Percentiles rank a stretch among this genome's conserved stretches.
Conservation (phyloP, 2,888 invertebrate species). For the Phytoseiulus persimilis region DNA sequence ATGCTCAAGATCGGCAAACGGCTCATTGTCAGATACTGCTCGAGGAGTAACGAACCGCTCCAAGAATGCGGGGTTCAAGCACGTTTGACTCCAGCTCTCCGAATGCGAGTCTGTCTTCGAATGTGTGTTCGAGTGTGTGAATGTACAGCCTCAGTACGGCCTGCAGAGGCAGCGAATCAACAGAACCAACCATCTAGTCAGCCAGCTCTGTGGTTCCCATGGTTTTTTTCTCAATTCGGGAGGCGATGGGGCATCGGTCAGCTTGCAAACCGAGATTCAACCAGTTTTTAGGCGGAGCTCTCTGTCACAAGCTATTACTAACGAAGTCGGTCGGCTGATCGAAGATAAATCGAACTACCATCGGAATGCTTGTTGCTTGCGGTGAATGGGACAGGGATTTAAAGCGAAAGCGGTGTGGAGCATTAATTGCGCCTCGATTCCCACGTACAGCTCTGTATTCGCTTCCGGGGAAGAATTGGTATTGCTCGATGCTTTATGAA, state of each 20-base stretch:
- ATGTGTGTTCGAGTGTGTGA: background rate
- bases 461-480: too few species aligned
- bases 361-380: background rate
- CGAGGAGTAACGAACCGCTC: background rate
- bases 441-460: too few species aligned
- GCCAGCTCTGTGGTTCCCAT: background rate
- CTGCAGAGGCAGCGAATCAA: background rate
- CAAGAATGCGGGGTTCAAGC: background rate
- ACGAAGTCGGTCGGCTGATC: background rate
- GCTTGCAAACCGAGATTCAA: background rate
- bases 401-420: background rate
- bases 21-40: background rate
- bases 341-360: background rate
- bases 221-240: background rate
- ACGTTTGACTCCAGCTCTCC: background rate
- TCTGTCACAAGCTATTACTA: background rate
- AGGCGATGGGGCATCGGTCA: conserved; percentile 5
- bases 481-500: too few species aligned
- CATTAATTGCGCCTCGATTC: too few species aligned
- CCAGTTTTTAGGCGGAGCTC: background rate
- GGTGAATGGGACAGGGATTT: background rate
- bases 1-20: background rate
- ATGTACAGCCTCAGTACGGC: background rate
- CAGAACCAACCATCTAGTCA: background rate
- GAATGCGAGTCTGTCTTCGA: background rate